Percentiles rank a stretch among this genome's conserved stretches.
These are phyloP conservation scores for Taphrorychus bicolor DNA, from an alignment of 2,888 invertebrate species.

Conservation along the genomic window DNA sequence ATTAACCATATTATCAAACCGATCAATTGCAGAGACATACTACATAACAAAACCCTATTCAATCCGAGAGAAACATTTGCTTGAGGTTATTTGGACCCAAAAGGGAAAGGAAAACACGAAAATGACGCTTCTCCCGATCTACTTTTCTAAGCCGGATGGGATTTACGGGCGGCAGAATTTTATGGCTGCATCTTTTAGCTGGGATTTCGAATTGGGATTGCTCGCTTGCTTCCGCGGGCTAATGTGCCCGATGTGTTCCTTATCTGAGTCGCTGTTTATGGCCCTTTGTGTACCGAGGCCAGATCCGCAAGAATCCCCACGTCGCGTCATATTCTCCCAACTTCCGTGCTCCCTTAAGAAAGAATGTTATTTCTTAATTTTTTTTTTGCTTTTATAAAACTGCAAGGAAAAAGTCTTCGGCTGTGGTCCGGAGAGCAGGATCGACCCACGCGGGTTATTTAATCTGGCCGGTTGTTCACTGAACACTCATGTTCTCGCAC, in stretches of 20 bases:
- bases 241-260: constrained; percentile 41
- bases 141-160: constrained; percentile 36
- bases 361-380: neutral
- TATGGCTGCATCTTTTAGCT: constrained; percentile 41
- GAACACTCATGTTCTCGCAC: constrained; percentile 56
- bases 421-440: constrained; percentile 42
- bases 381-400: too few relatives aligned
- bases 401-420: constrained; percentile 10
- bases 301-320: constrained; percentile 27
- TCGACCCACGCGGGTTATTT: constrained; percentile 54
- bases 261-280: constrained; percentile 40
- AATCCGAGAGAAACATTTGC: neutral
- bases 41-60: neutral
- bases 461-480: constrained; percentile 56
- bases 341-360: neutral
- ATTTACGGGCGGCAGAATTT: constrained; percentile 37
- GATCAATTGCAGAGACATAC: neutral
- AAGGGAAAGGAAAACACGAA: neutral
- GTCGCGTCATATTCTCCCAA: constrained; percentile 18
- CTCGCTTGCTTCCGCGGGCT: constrained; percentile 39
- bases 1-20: too few relatives aligned
- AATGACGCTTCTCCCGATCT: constrained; percentile 10
- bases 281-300: constrained; percentile 39
- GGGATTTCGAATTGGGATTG: constrained; percentile 40
- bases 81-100: neutral